Evolutionary conservation across 2,113 vertebrate genomes (phyloP).

Genomic region (Naja naja): DNA sequence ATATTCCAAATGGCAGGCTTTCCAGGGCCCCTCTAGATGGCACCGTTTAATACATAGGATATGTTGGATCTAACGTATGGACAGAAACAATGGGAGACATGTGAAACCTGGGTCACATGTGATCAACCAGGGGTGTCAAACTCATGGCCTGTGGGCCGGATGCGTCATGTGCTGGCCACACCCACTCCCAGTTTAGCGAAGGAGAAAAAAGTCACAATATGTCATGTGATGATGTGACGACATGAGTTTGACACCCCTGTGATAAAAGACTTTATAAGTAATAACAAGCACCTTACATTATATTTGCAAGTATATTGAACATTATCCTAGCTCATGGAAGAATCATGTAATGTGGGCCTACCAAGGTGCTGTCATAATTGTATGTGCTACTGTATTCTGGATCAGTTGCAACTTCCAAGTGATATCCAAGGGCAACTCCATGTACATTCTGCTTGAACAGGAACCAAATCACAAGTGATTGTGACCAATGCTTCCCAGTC

Average conservation of each 20-base stretch:
- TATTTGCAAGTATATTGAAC: neutral
- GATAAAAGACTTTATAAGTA: neutral
- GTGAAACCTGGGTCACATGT: neutral
- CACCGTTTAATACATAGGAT: neutral
- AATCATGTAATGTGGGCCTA: neutral
- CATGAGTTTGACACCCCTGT: neutral
- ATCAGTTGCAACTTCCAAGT: neutral
- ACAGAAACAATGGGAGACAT: neutral
- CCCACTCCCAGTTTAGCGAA: too few relatives aligned
- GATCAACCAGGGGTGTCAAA: neutral
- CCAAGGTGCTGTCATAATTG: neutral
- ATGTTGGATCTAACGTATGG: neutral
- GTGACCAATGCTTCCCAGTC: neutral
- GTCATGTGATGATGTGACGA: too few relatives aligned
- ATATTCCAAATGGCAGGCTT: neutral
- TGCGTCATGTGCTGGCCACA: too few relatives aligned
- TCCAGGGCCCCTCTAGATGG: neutral
- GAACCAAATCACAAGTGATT: neutral
- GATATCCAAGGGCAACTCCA: neutral
- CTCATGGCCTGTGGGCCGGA: too few relatives aligned
- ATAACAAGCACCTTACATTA: neutral
- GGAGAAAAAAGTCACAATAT: too few relatives aligned
- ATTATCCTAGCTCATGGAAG: neutral
- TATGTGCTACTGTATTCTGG: neutral
- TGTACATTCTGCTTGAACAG: neutral